Evolutionary conservation across 2,888 invertebrate genomes (phyloP), one percentile per base, ranked within the genome.

Genomic region (Zhuqinia jingwanae): DNA sequence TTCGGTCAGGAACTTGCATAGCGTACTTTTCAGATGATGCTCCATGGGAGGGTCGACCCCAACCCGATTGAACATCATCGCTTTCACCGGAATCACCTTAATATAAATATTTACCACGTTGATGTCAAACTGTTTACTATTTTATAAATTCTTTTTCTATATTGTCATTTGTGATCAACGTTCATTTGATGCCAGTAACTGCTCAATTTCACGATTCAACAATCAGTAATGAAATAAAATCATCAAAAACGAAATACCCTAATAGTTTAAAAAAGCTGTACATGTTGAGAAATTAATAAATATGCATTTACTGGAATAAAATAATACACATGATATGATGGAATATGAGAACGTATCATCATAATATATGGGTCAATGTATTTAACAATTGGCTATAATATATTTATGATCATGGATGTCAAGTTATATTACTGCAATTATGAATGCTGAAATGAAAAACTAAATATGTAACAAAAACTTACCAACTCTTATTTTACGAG

Each of bases 1-100:
- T 98, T 92, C 97, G 95, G 92, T 98, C 98, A 1, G 98, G 98
- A 50, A 98, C 98, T 92, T 96, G 96, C 98, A 98, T 98, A 91
- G 96, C 95, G 92, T 96, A 95, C 93, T 96, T 96, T 91, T 96
- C 96, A 78, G 90, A 92, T 94, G 94, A 90, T 94, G 95, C 95
- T 95, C 58, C 94, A 91, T 60, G 92, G 94, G 88, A 81, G 58
- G 93, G 93, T 88, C 95, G 94, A 80, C 94, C 93, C 89, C 90
- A 89, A 58, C 89, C 90, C 47, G 87, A 68, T 65, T 86, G 87
- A 68, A 89, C 63, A 42, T 88, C 88, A 79, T 89, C 90, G 60
- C 42, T 85, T 73, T 85, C 87, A 60, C 87, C 85, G 50, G 58
- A 76, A 15, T 86, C 88, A 73, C 81, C 88, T 86, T 84, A 80